These are phyloP conservation scores for Hetaerina titia DNA, from an alignment of 2,888 invertebrate genomes.

Conservation along the genomic window DNA sequence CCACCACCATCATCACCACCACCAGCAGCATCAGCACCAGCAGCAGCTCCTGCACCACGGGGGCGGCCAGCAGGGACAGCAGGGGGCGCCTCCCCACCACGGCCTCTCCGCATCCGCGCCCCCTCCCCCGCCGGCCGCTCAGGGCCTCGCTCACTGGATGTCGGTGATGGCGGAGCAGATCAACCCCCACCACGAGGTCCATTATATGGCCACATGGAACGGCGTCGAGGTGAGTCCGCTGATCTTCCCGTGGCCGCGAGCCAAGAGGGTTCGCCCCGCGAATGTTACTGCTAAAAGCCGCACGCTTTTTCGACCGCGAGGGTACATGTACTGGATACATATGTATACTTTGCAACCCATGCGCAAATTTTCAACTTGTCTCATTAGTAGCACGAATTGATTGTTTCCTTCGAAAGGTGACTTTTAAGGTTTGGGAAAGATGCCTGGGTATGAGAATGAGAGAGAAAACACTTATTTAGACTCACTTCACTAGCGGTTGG, in stretches of 20 bases:
- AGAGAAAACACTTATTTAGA: too few species aligned
- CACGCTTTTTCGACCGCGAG: not conserved
- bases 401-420: too few species aligned
- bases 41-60: conserved; percentile 66
- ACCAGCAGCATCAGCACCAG: conserved; percentile 50
- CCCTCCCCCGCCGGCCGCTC: conserved; percentile 80
- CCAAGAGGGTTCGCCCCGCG: too few species aligned
- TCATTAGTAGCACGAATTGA: too few species aligned
- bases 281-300: not conserved
- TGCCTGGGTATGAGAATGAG: too few species aligned
- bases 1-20: conserved; percentile 70
- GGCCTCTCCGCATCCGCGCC: conserved; percentile 68
- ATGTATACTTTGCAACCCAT: too few species aligned
- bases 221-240: conserved; percentile 75
- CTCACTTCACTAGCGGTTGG: too few species aligned
- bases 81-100: conserved; percentile 70
- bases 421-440: too few species aligned
- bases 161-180: conserved; percentile 98
- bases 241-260: too few species aligned
- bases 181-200: conserved; percentile 82
- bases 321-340: too few species aligned
- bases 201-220: conserved; percentile 81
- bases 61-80: conserved; percentile 76
- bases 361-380: too few species aligned
- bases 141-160: conserved; percentile 96